Evolutionary conservation across 2,797 vertebrate genomes (phyloP), one percentile per base, ranked within the genome.

Genomic region (Lithobates pipiens): DNA sequence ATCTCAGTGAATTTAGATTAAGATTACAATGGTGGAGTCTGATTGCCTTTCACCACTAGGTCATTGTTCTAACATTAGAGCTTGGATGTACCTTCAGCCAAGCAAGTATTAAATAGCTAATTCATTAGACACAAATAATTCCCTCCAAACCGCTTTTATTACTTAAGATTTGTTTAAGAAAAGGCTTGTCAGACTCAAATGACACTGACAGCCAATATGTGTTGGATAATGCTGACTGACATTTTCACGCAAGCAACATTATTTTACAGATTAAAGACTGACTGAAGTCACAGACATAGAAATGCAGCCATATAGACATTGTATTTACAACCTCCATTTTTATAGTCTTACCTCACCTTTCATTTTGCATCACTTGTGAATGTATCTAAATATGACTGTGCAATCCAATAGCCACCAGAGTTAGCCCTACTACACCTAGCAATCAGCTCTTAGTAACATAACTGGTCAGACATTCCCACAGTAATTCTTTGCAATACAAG

Each of bases 1-100:
- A 79, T 79, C 69, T 61, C 68, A 13, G 54, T 8, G 54, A 67
- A 54, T 78, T 85, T 79, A 79, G 69, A 85, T 67, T 63, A 68
- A 78, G 76, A 61, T 79, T 85, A 70, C n/a, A 78, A 50, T 73
- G n/a, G 21, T 79, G 65, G 70, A 65, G 27, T 39, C 36, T 68
- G 72, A 68, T 83, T 44, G 42, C 61, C 76, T 83, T 76, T 63
- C 36, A 27, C 21, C 18, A 29, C 73, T 54, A 76, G 63, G 73
- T 76, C 29, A 50, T 67, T 29, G 57, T 29, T 65, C 54, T 18
- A 71, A 39, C 34, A 10, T 23, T 72, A 80, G 72, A 71, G 32
- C 23, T 39, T 8, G 42, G 34, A 57, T 25, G 36, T 32, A 61
- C 16, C 70, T 57, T 54, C 32, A 23, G 3, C 8, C 1, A 54